phyloP scores from a whole-genome alignment of 2,888 invertebrate genomes.

The Euclidia mi region DNA sequence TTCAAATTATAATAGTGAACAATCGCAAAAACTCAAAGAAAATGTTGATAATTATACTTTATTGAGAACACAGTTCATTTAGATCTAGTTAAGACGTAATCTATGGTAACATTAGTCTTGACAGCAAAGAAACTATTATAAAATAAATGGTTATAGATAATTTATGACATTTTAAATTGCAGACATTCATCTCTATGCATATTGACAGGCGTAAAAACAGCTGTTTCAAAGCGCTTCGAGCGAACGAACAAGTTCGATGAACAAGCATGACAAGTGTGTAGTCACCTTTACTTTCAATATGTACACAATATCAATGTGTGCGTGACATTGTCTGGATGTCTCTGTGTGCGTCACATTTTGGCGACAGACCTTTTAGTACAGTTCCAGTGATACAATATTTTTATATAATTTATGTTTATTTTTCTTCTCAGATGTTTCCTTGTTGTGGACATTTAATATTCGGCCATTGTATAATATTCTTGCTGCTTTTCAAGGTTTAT shows the following conservation, averaged over 20 bases:
- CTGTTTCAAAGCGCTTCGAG: background rate
- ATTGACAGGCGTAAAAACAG: too few relatives aligned
- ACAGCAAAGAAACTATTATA: too few relatives aligned
- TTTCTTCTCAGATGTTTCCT: conserved; percentile 13
- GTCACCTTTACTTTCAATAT: conserved; percentile 32
- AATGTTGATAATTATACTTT: too few relatives aligned
- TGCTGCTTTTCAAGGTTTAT: background rate
- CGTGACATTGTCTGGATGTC: conserved; percentile 54
- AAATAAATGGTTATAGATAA: too few relatives aligned
- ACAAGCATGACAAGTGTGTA: conserved; percentile 10
- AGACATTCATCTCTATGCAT: too few relatives aligned
- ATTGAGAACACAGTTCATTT: too few relatives aligned
- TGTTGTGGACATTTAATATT: conserved; percentile 1
- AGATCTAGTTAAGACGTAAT: too few relatives aligned
- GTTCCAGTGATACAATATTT: conserved; percentile 13
- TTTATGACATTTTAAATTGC: too few relatives aligned
- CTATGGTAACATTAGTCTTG: too few relatives aligned
- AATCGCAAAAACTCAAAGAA: background rate
- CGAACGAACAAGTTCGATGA: conserved; percentile 2
- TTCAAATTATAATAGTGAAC: background rate
- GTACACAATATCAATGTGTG: conserved; percentile 35
- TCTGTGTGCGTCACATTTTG: conserved; percentile 65
- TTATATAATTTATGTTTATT: conserved; percentile 1
- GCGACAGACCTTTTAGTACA: conserved; percentile 27
- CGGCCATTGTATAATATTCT: background rate